Conservation (phyloP, 1,140 invertebrate species). For the Achroia grisella region DNA sequence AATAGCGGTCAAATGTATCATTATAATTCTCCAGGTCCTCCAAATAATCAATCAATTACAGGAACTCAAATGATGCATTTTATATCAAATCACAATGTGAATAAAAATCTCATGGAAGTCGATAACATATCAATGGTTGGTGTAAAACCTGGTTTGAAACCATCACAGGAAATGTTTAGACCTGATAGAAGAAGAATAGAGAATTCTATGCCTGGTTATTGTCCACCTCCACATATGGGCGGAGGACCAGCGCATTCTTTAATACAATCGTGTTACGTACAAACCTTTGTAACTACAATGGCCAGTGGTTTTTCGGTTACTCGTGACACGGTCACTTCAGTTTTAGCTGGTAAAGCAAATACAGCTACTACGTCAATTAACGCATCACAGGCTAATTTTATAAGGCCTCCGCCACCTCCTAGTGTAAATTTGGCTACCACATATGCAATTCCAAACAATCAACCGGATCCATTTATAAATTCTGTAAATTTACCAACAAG, state of each 20-base stretch:
- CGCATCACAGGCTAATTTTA: slow-evolving; percentile 71
- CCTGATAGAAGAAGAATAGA: slow-evolving; percentile 44
- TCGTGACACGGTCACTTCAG: slow-evolving; percentile 85
- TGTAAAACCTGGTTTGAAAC: slow-evolving; percentile 46
- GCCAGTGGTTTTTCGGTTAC: slow-evolving; percentile 82
- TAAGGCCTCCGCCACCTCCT: slow-evolving; percentile 59
- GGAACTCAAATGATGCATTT: slow-evolving; percentile 66
- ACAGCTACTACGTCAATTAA: slow-evolving; percentile 84
- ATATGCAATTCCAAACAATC: slow-evolving; percentile 62
- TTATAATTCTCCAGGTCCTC: slow-evolving; percentile 59
- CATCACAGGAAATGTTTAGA: slow-evolving; percentile 38
- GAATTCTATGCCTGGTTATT: slow-evolving; percentile 65
- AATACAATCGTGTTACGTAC: slow-evolving; percentile 56
- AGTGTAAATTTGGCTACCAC: slow-evolving; percentile 69
- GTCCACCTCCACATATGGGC: slow-evolving; percentile 59
- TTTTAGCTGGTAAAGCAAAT: slow-evolving; percentile 82
- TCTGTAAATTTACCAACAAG: slow-evolving; percentile 65
- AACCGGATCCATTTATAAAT: slow-evolving; percentile 56
- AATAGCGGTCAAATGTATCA: slow-evolving; percentile 44
- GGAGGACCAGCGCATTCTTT: slow-evolving; percentile 50
- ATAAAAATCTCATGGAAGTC: slow-evolving; percentile 68
- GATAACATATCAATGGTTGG: slow-evolving; percentile 70
- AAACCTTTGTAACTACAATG: slow-evolving; percentile 80
- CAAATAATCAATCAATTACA: slow-evolving; percentile 33
- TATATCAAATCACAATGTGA: slow-evolving; percentile 66